Evolutionary conservation across 2,797 vertebrate genomes (phyloP).

Genomic region (Pteropus rufus): DNA sequence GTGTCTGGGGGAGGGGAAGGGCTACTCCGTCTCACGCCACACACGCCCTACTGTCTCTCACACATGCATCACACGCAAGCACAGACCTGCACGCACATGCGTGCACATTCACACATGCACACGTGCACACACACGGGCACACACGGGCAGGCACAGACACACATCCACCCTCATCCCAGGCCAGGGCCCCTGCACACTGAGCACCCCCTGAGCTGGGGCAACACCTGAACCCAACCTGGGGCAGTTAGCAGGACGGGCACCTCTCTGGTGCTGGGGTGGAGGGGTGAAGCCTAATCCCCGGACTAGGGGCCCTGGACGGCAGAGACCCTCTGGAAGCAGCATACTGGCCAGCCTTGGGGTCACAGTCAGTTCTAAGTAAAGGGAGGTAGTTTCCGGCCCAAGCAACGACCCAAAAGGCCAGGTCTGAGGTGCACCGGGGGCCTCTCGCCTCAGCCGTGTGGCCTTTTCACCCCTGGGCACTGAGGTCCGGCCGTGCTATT

Average conservation of each 20-base stretch:
- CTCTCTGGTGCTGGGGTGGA: accelerated
- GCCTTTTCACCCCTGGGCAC: too few species aligned
- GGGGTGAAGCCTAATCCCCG: accelerated
- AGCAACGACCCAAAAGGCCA: neutral
- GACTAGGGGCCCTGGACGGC: neutral
- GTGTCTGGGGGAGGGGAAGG: neutral
- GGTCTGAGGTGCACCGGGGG: accelerated
- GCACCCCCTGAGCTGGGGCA: neutral
- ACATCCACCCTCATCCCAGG: neutral
- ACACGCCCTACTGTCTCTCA: neutral
- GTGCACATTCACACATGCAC: neutral
- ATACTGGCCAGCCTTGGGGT: accelerated
- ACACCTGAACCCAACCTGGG: neutral
- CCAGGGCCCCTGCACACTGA: neutral
- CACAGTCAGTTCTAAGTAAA: neutral
- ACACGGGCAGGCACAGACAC: neutral
- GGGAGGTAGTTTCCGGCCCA: neutral
- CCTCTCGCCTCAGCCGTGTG: too few species aligned
- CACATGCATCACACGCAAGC: neutral
- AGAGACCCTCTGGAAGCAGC: neutral
- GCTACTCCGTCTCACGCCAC: neutral
- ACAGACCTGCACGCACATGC: accelerated
- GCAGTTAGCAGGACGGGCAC: accelerated
- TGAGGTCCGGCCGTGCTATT: neutral
- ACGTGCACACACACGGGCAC: too few species aligned